Evolutionary conservation across 2,888 invertebrate species (phyloP), one percentile per base, ranked within the genome.

Genomic region (Cactoblastis cactorum): DNA sequence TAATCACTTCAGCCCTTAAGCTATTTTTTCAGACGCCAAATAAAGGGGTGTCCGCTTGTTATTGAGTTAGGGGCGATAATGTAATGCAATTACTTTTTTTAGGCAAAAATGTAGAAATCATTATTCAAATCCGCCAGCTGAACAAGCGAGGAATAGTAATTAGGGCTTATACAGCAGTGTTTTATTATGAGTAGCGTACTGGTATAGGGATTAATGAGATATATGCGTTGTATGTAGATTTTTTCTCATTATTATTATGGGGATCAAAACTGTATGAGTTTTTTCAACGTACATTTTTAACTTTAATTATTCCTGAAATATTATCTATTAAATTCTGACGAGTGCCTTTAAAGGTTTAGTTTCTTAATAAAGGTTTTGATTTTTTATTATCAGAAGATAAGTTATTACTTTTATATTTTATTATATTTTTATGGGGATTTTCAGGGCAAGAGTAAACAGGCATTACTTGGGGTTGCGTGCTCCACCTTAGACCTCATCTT

Each of bases 51-150:
- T 76, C 80, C 83, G 79, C 86, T 85, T 85, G 83, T 83, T 89
- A 87, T 87, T 84, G 79, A 81, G 83, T 86, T 80, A 79, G 89
- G 88, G 87, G 88, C 86, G 88, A 87, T 87, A 89, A 88, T 87
- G 80, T 83, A 78, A 87, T 86, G 85, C 86, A 88, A 88, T 87
- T 83, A 87, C 52, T 78, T 81, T 86, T 83, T 81, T 80, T 72
- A 55, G 46, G 52, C 55, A 71, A 83, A 84, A 81, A 78, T 60
- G 57, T 55, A 65, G 71, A 76, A 80, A 82, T 85, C 80, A 83
- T 86, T 85, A 87, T 88, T 87, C 80, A 84, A 88, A 87, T 84
- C 80, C 76, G 76, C 82, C 86, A 86, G 88, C 87, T 87, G 88
- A 86, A 72, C 79, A 77, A 80, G 78, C 80, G 67, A 61, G 63